These are phyloP conservation scores for Vollenhovia emeryi DNA, from an alignment of 1,140 invertebrate genomes.

Conservation along the genomic window DNA sequence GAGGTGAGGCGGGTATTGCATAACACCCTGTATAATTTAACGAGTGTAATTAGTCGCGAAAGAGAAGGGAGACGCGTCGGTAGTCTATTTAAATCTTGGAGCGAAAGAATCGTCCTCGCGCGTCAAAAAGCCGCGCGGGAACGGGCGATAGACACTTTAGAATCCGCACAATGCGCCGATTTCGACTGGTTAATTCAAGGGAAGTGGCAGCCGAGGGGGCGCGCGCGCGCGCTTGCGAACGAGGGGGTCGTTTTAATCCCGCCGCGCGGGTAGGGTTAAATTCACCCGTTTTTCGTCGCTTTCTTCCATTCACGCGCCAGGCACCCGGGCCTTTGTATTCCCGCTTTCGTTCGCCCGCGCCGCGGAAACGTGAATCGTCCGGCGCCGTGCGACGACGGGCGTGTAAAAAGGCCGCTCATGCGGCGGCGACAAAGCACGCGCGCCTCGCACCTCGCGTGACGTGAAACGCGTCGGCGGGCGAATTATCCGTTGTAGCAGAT, in stretches of 20 bases:
- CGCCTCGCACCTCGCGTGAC: slow-evolving; percentile 37
- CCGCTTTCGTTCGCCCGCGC: not conserved
- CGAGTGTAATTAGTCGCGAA: not conserved
- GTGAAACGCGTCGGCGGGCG: slow-evolving; percentile 56
- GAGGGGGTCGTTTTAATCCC: slow-evolving; percentile 27
- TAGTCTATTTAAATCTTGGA: not conserved
- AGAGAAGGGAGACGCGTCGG: not conserved
- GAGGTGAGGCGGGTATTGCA: no score
- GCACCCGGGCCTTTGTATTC: not conserved
- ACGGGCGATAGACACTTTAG: slow-evolving; percentile 13
- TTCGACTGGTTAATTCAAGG: slow-evolving; percentile 40
- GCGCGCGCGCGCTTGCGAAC: no score
- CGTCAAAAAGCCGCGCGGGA: not conserved
- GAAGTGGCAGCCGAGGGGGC: not conserved
- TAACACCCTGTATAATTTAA: no score
- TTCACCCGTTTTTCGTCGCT: slow-evolving; percentile 26
- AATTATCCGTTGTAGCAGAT: slow-evolving; percentile 67
- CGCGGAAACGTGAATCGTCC: slow-evolving; percentile 25
- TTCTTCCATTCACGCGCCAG: slow-evolving; percentile 11
- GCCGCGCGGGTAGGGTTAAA: slow-evolving; percentile 36
- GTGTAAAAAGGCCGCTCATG: slow-evolving; percentile 55
- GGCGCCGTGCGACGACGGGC: not conserved
- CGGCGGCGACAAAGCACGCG: slow-evolving; percentile 60
- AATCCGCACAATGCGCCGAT: slow-evolving; percentile 27
- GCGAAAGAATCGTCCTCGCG: not conserved